Base-by-base conservation (phyloP, 2,113 vertebrate species). In the Centropus bengalensis region DNA sequence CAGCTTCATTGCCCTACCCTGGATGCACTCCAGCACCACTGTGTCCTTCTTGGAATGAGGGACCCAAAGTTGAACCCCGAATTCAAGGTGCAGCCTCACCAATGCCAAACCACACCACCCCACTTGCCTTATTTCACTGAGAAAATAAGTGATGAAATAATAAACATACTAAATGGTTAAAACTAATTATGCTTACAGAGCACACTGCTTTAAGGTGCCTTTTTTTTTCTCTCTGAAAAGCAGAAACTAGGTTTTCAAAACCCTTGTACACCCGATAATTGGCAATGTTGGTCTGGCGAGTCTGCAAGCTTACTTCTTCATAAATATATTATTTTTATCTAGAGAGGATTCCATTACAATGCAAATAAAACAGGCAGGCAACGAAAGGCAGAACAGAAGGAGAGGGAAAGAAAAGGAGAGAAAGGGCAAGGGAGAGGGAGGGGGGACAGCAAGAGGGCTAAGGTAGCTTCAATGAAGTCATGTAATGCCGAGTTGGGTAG, bases 121-220 rank as follows among this genome's bases (percentile, higher is more conserved):
- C 70, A 62, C 75, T 91, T 89, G 30, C 86, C 60, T 71, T 86
- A 81, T 88, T 94, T 90, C 66, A 83, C 51, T 47, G 30, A 36
- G 62, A 15, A 91, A 96, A 93, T 88, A 93, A 88, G 83, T 28
- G 3, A 77, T 36, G 42, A 90, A 81, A 54, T 66, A 70, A 91
- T 71, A 93, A 60, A 93, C 55, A 94, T 90, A 90, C 86, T 9
- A 89, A 73, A 91, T 74, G 42, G 33, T 94, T 93, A 64, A 83
- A 93, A 90, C 68, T 79, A 89, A 93, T 88, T 77, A 70, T 47
- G 91, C 32, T 93, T 73, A 83, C 69, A 88, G 7, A 79, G 55
- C 28, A 54, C 17, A 70, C 32, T 52, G 80, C 33, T 86, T 86
- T 87, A 88, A 92, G 60, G 86, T n/a, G 75, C 4, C 10, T 16